Conservation (phyloP, 1,140 invertebrate genomes). For the Atta cephalotes region DNA sequence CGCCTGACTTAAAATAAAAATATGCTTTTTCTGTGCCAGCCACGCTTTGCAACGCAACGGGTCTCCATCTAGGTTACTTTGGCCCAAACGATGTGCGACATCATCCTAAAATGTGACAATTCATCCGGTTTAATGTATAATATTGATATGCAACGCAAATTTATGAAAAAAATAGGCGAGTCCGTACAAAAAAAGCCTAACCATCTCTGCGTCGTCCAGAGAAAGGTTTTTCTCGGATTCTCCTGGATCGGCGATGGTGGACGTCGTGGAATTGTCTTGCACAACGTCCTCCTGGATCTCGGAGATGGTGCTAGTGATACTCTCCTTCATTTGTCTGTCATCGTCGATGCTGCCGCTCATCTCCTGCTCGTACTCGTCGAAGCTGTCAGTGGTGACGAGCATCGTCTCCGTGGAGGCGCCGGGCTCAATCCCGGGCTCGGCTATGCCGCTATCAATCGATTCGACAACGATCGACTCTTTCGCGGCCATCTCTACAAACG, state of each 20-base stretch:
- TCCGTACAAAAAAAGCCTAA: slow-evolving; percentile 65
- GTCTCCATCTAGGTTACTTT: slow-evolving; percentile 81
- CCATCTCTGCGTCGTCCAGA: slow-evolving; percentile 79
- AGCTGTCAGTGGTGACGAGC: slow-evolving; percentile 90
- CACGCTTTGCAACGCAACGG: slow-evolving; percentile 87
- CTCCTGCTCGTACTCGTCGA: slow-evolving; percentile 90
- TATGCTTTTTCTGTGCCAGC: slow-evolving; percentile 94
- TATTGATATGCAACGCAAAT: background rate
- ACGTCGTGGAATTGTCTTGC: slow-evolving; percentile 79
- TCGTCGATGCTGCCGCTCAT: slow-evolving; percentile 88
- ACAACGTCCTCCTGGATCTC: slow-evolving; percentile 87
- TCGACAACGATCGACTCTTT: slow-evolving; percentile 71
- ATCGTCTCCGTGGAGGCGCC: slow-evolving; percentile 89
- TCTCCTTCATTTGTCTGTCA: slow-evolving; percentile 84
- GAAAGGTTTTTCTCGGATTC: slow-evolving; percentile 74
- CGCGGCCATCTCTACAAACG: slow-evolving; percentile 75
- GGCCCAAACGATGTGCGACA: slow-evolving; percentile 78
- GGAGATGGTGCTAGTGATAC: slow-evolving; percentile 86
- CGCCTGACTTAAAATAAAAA: slow-evolving; percentile 97
- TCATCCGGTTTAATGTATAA: background rate
- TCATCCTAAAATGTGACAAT: slow-evolving; percentile 79
- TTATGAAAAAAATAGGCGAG: slow-evolving; percentile 14
- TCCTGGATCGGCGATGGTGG: slow-evolving; percentile 22
- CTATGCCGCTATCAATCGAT: slow-evolving; percentile 78
- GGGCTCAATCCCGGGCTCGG: slow-evolving; percentile 85